Percentiles rank a stretch among this genome's conserved stretches.
Conservation (phyloP, 2,797 vertebrate genomes). For the Lophius americanus region DNA sequence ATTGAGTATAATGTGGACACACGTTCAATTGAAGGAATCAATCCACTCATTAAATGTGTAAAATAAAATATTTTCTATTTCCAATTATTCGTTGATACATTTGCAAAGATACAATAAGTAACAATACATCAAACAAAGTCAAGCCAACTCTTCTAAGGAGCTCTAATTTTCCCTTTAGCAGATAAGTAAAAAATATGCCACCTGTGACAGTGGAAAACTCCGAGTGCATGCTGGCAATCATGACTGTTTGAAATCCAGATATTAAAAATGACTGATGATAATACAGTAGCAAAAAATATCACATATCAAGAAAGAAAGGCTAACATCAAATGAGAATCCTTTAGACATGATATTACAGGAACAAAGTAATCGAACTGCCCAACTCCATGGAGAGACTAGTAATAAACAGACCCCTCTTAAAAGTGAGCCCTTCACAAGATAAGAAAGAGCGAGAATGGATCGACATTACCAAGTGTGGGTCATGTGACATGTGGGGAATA, state of each 20-base stretch:
- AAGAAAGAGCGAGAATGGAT: slow-evolving; percentile 56
- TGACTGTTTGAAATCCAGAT: slow-evolving; percentile 78
- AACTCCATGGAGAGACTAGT: slow-evolving; percentile 73
- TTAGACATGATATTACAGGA: slow-evolving; percentile 77
- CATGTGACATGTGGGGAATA: slow-evolving; percentile 42
- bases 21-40: slow-evolving; percentile 31
- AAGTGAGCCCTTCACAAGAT: slow-evolving; percentile 66
- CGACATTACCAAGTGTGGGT: slow-evolving; percentile 50
- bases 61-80: slow-evolving; percentile 77
- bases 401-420: slow-evolving; percentile 75
- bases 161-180: slow-evolving; percentile 59
- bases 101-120: slow-evolving; percentile 70
- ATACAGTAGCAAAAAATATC: slow-evolving; percentile 87
- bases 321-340: slow-evolving; percentile 76
- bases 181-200: slow-evolving; percentile 68
- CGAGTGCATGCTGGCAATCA: slow-evolving; percentile 83
- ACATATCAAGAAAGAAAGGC: slow-evolving; percentile 81
- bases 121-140: slow-evolving; percentile 74
- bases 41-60: slow-evolving; percentile 61
- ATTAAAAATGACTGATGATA: slow-evolving; percentile 81
- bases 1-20: background rate
- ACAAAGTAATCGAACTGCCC: slow-evolving; percentile 77
- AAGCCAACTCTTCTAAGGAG: slow-evolving; percentile 63
- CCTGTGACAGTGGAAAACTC: slow-evolving; percentile 68
- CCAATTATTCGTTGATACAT: slow-evolving; percentile 73